A percentile compares a stretch with the other conserved stretches of the same genome.
These are phyloP conservation scores for Fregata magnificens DNA, from an alignment of 2,113 vertebrate genomes.

Conservation along the genomic window DNA sequence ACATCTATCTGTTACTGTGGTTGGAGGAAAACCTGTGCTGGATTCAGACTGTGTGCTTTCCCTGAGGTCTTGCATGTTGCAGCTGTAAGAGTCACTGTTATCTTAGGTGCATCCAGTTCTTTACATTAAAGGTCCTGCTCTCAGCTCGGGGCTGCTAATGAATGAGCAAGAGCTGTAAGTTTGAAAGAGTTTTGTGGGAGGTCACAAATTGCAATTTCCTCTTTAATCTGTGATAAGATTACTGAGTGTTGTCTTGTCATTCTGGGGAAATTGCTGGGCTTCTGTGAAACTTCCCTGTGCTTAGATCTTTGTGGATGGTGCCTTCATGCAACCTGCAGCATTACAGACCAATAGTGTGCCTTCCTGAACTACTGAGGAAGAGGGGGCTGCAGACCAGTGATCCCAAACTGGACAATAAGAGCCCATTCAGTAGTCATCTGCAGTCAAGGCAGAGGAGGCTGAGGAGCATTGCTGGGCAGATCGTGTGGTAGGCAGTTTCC, in stretches of 20 bases:
- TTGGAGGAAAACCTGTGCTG: neutral
- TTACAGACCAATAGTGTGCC: neutral
- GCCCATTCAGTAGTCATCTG: neutral
- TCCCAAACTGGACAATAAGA: neutral
- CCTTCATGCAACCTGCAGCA: neutral
- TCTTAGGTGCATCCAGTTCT: neutral
- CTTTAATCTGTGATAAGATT: neutral
- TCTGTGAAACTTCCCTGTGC: neutral
- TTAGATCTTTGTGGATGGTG: neutral
- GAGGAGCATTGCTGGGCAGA: neutral
- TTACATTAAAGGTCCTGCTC: neutral
- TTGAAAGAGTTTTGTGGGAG: neutral
- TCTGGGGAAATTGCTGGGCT: neutral
- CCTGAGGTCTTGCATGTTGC: neutral
- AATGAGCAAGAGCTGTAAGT: neutral
- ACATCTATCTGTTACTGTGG: neutral
- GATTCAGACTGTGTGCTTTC: neutral
- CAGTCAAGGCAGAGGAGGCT: neutral
- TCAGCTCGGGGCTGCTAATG: neutral
- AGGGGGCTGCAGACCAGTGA: neutral
- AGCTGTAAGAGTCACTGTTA: neutral
- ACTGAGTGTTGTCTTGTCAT: neutral
- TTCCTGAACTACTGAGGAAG: neutral
- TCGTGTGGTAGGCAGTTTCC: neutral
- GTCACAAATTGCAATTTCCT: neutral